Evolutionary conservation across 2,797 vertebrate species (phyloP).

Genomic region (Remorina albescens): DNA sequence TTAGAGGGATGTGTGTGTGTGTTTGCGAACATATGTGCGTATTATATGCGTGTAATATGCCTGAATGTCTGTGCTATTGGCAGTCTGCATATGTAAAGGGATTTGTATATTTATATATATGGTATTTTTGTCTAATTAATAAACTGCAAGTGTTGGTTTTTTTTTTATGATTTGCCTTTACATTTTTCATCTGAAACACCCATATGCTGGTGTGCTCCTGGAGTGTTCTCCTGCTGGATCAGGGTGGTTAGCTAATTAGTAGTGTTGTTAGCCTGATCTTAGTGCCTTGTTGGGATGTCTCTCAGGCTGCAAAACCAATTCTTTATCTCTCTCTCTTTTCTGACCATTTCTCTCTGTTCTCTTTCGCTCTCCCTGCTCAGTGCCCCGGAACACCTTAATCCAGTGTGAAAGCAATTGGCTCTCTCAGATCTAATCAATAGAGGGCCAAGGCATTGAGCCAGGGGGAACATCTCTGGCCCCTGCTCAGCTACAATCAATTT

Average conservation of each 20-base stretch:
- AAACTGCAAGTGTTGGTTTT: neutral
- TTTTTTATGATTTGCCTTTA: neutral
- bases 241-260: constrained; percentile 56
- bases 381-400: constrained; percentile 83
- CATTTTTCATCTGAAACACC: neutral
- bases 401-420: constrained; percentile 87
- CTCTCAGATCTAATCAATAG: constrained; percentile 85
- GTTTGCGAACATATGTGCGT: neutral
- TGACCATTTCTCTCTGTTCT: constrained; percentile 13
- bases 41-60: neutral
- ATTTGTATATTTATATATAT: neutral
- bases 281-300: constrained; percentile 41
- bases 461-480: constrained; percentile 81
- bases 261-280: constrained; percentile 39
- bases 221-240: constrained; percentile 22
- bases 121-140: neutral
- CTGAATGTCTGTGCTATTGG: neutral
- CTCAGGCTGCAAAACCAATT: constrained; percentile 30
- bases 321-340: constrained; percentile 19
- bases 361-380: constrained; percentile 64
- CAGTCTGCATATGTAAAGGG: neutral
- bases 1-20: constrained; percentile 4
- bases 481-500: constrained; percentile 86
- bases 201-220: neutral
- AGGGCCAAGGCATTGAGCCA: constrained; percentile 78